A percentile compares a stretch with the other conserved stretches of the same genome.
phyloP scores from a whole-genome alignment of 2,113 vertebrate genomes.

The Oryzias celebensis region DNA sequence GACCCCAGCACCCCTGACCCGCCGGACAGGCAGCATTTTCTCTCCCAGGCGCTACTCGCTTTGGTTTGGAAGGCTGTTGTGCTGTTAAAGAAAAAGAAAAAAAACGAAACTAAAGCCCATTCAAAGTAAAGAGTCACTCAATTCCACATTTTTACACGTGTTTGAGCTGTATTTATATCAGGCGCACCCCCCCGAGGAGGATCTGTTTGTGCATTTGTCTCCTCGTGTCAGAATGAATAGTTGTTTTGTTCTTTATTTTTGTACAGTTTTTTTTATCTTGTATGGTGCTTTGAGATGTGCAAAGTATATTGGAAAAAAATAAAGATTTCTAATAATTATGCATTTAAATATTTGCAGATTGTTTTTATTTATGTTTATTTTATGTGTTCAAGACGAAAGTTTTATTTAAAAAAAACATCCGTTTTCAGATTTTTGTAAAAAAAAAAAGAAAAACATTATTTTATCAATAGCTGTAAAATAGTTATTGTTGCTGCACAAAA shows the following conservation, averaged over 20 bases:
- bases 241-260: conserved; percentile 68
- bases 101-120: conserved; percentile 19
- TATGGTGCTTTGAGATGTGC: conserved; percentile 71
- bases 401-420: too few relatives aligned
- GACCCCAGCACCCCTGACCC: conserved; percentile 99
- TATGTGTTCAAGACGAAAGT: too few relatives aligned
- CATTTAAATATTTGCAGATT: conserved; percentile 45
- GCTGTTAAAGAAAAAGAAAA: conserved; percentile 7
- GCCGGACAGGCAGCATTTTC: conserved; percentile 86
- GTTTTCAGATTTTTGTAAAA: too few relatives aligned
- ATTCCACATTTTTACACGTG: conserved; percentile 33
- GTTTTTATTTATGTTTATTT: conserved; percentile 19
- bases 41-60: conserved; percentile 80
- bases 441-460: too few relatives aligned
- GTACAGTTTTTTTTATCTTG: conserved; percentile 73
- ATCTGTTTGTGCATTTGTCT: conserved; percentile 47
- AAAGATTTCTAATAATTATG: conserved; percentile 75
- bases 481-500: conserved; percentile 7
- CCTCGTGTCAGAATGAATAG: conserved; percentile 59
- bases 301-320: conserved; percentile 73
- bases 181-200: conserved; percentile 27
- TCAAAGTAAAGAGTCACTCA: conserved; percentile 39
- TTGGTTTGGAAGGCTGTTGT: conserved; percentile 70
- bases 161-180: conserved; percentile 53
- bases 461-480: too few relatives aligned